A percentile compares a stretch with the other conserved stretches of the same genome.
phyloP scores from a whole-genome alignment of 2,113 vertebrate genomes.

The Chamaetylas fuelleborni region DNA sequence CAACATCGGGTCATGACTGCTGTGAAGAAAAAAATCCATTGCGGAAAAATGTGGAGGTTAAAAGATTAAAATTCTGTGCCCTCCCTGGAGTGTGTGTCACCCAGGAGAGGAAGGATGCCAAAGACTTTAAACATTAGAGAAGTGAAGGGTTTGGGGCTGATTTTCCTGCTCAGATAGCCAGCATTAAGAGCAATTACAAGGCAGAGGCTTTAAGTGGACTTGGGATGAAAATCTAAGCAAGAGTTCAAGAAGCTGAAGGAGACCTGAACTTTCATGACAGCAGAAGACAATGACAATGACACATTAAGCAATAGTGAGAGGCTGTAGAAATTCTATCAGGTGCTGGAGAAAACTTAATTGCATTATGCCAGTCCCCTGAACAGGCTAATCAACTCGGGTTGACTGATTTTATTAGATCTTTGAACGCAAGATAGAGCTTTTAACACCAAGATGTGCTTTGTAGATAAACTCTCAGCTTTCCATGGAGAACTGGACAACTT shows the following conservation, averaged over 20 bases:
- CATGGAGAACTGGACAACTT: not conserved
- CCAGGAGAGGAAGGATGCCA: not conserved
- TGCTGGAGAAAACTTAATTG: not conserved
- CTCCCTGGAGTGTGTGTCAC: not conserved
- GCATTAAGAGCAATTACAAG: not conserved
- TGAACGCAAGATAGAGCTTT: not conserved
- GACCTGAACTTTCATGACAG: not conserved
- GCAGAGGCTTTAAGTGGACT: not conserved
- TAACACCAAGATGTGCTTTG: not conserved
- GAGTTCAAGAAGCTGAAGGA: not conserved
- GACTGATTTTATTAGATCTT: not conserved
- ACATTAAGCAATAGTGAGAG: not conserved
- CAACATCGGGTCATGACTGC: not conserved
- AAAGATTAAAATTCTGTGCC: not conserved
- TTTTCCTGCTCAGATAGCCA: not conserved
- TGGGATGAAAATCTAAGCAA: not conserved
- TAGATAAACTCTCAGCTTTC: not conserved
- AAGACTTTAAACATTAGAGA: not conserved
- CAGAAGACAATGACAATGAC: not conserved
- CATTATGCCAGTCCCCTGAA: not conserved
- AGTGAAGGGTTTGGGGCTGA: not conserved
- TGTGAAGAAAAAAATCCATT: not conserved
- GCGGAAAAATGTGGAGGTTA: not conserved
- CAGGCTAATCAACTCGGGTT: not conserved
- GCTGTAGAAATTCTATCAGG: not conserved